Base-by-base conservation (phyloP, 2,888 invertebrate species). In the Neoaliturus tenellus region DNA sequence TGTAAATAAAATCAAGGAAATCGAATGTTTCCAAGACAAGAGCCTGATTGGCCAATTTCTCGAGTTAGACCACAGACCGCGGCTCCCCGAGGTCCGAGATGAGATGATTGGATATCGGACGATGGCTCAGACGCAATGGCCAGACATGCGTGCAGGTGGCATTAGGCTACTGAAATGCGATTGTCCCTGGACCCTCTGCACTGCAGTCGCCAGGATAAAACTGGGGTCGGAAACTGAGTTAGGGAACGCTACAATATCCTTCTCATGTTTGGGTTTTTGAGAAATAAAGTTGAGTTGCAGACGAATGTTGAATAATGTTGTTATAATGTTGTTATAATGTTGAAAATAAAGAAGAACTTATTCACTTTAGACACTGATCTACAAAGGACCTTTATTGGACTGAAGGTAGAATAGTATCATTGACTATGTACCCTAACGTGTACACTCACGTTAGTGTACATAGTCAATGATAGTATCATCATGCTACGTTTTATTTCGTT, bases 81-180 rank as follows among this genome's bases (percentile, higher is more conserved):
- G 12, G 14, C 10, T 6, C 44, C 44, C 55, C 20, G 23, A 23
- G 55, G 55, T 2, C 55, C 55, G 55, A 20, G 55, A n/a, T n/a
- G n/a, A n/a, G n/a, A 55, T 23, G 55, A 55, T 55, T 23, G 12
- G 17, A 44, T 44, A 12, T 2, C 44, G 35, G 35, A 48, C 48
- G 35, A 4, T 48, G 55, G 25, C 23, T 23, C 20, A 55, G 5
- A 20, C 55, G 55, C 55, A 55, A 55, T 55, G 55, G 55, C 23
- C 55, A 55, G 55, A 55, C 55, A 55, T 55, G 55, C 55, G 55
- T 55, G 44, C 44, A 55, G 25, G 55, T 55, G 25, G 5, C 55
- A 55, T 55, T 44, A 25, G 55, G 20, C 20, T 55, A 5, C 55
- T 3, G 20, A 55, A 55, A 55, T 55, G 23, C 23, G 20, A 55